Evolutionary conservation across 2,113 vertebrate genomes (phyloP).

Genomic region (Geothlypis trichas): DNA sequence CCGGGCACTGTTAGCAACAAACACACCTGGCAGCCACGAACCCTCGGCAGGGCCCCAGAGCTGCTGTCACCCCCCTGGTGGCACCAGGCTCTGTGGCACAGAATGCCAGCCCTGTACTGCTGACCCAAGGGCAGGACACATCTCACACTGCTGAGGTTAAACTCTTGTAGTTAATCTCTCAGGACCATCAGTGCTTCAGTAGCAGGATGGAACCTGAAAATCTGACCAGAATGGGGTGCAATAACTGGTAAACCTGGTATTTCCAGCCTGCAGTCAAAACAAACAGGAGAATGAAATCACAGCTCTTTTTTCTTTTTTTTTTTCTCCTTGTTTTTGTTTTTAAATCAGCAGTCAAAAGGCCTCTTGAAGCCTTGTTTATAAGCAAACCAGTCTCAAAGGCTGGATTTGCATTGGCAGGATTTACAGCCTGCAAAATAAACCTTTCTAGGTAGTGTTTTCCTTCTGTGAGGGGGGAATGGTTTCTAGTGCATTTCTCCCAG

Average conservation of each 20-base stretch:
- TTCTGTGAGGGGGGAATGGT: conserved; percentile 16
- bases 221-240: not conserved
- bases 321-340: not conserved
- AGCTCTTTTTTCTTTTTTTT: not conserved
- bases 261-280: conserved; percentile 56
- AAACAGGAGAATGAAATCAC: conserved; percentile 27
- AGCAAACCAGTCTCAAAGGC: conserved; percentile 38
- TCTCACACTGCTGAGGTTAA: not conserved
- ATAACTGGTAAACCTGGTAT: conserved; percentile 48
- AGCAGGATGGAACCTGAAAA: conserved; percentile 44
- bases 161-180: not conserved
- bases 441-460: conserved; percentile 60
- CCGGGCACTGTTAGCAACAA: not conserved
- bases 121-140: not conserved
- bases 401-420: conserved; percentile 51
- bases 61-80: not conserved
- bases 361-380: conserved; percentile 50
- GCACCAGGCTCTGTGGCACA: not conserved
- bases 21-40: not conserved
- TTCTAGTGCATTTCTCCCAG: not conserved
- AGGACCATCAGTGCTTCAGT: not conserved
- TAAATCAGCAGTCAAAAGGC: conserved; percentile 26
- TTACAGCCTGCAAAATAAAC: conserved; percentile 53
- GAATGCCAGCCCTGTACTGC: not conserved
- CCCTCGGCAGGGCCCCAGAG: not conserved